Evolutionary conservation across 2,888 invertebrate species (phyloP).

Genomic region (Chymomyza fuscimana): DNA sequence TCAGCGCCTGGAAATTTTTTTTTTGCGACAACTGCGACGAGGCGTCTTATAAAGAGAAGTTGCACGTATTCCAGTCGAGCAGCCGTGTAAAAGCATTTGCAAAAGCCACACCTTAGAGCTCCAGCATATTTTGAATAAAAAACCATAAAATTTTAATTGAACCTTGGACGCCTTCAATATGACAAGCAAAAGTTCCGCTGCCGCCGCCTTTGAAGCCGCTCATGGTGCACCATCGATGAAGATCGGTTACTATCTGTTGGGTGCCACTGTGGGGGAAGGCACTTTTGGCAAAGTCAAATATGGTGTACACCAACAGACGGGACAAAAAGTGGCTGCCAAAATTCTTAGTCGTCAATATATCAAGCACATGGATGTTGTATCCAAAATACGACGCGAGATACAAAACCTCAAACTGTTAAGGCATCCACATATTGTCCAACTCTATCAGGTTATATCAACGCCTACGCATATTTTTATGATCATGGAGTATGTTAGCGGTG

Average conservation of each 20-base stretch:
- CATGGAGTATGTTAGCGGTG: conserved; percentile 99
- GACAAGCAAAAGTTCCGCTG: conserved; percentile 68
- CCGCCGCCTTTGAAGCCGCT: conserved; percentile 59
- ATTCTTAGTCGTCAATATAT: conserved; percentile 99
- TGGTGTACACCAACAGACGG: conserved; percentile 97
- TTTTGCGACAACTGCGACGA: not conserved
- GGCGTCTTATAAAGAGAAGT: no score
- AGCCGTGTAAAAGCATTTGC: not conserved
- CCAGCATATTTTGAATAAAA: no score
- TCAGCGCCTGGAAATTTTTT: not conserved
- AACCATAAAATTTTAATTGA: no score
- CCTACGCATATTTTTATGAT: conserved; percentile 99
- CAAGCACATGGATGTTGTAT: conserved; percentile 99
- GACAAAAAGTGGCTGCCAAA: conserved; percentile 99
- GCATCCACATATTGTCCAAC: conserved; percentile 99
- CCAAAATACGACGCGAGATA: conserved; percentile 98
- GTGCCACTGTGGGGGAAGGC: conserved; percentile 92
- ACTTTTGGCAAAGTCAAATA: conserved; percentile 99
- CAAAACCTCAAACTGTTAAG: conserved; percentile 99
- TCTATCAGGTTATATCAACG: conserved; percentile 96
- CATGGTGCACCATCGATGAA: conserved; percentile 80
- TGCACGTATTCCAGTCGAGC: no score
- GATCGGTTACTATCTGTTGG: conserved; percentile 97
- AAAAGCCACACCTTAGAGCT: not conserved
- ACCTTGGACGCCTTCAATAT: conserved; percentile 37